phyloP scores from a whole-genome alignment of 1,140 invertebrate species.

The silkworm (Bombyx mori) region DNA sequence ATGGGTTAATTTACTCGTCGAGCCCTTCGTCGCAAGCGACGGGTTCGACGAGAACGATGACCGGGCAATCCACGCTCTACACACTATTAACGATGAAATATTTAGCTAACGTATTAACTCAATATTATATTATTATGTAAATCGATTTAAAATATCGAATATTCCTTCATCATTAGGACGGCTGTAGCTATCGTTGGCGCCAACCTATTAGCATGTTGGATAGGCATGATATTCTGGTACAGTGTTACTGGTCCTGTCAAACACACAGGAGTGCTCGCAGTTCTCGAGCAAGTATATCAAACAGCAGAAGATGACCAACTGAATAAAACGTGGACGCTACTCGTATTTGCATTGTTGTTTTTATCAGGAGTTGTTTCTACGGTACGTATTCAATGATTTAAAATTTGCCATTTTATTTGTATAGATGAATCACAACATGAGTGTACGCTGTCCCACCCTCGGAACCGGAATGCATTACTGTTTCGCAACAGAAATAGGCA shows the following conservation, averaged over 20 bases:
- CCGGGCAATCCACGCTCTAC: too few species aligned
- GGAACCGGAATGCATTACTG: too few species aligned
- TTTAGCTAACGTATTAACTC: too few species aligned
- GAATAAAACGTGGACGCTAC: conserved; percentile 28
- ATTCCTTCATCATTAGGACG: conserved; percentile 29
- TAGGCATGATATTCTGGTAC: conserved; percentile 41
- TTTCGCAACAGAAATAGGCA: too few species aligned
- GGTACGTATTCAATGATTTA: conserved; percentile 23
- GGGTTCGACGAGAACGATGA: too few species aligned
- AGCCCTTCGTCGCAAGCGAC: too few species aligned
- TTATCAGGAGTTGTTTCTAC: conserved; percentile 45
- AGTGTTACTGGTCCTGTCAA: conserved; percentile 21
- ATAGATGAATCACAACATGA: not conserved
- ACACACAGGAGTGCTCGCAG: conserved; percentile 26
- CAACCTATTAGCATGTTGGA: conserved; percentile 37
- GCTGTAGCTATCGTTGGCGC: conserved; percentile 23
- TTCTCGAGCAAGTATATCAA: conserved; percentile 31
- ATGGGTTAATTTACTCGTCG: too few species aligned
- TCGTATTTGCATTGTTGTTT: conserved; percentile 31
- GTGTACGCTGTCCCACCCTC: too few species aligned
- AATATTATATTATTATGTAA: too few species aligned
- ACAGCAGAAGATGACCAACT: conserved; percentile 22
- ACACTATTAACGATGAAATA: too few species aligned
- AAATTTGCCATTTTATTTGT: not conserved
- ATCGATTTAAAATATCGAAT: too few species aligned